phyloP scores from a whole-genome alignment of 2,888 invertebrate species.

The Agelastica alni region DNA sequence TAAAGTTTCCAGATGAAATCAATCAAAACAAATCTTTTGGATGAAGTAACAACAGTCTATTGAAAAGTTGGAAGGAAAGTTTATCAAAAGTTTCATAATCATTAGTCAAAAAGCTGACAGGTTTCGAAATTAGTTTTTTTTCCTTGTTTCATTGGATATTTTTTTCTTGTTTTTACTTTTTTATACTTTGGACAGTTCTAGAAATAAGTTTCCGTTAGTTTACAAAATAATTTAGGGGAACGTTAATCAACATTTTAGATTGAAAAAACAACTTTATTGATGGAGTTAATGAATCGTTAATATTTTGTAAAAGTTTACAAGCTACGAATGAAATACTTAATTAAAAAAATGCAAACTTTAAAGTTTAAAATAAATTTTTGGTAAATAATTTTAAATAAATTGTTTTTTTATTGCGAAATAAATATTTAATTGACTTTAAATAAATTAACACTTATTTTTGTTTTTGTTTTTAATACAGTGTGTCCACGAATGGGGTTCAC shows the following conservation, averaged over 20 bases:
- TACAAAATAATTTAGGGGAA: neutral
- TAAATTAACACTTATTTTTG: too few relatives aligned
- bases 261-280: neutral
- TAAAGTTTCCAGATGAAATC: conserved; percentile 15
- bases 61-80: conserved; percentile 19
- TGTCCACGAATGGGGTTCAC: too few relatives aligned
- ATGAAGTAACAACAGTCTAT: conserved; percentile 18
- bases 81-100: conserved; percentile 24
- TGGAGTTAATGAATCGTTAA: neutral
- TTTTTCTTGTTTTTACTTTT: conserved; percentile 2
- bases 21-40: conserved; percentile 19
- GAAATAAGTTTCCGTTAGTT: conserved; percentile 16
- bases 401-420: too few relatives aligned
- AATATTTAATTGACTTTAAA: too few relatives aligned
- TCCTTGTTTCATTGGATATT: conserved; percentile 8
- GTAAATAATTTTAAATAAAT: too few relatives aligned
- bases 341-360: too few relatives aligned
- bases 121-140: conserved; percentile 23
- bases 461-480: too few relatives aligned
- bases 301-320: too few relatives aligned
- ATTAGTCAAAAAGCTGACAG: conserved; percentile 24
- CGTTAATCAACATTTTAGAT: conserved; percentile 8
- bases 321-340: too few relatives aligned
- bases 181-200: conserved; percentile 9
- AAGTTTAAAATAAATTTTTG: too few relatives aligned